These are phyloP conservation scores for Shargacucullia verbasci DNA, from an alignment of 2,888 invertebrate species.

Conservation along the genomic window DNA sequence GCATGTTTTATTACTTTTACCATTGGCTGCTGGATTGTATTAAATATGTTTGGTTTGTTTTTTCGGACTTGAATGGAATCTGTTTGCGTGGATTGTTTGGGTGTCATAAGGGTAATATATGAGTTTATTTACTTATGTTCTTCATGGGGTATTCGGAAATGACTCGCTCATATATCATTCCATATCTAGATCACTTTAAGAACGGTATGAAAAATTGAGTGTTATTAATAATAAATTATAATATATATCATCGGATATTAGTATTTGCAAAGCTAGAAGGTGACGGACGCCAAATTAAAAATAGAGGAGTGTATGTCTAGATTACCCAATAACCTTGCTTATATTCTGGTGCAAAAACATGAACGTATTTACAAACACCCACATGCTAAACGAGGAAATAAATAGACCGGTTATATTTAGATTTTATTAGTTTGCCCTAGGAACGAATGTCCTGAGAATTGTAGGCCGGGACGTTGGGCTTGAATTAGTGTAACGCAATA, in stretches of 20 bases:
- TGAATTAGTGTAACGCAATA: slow-evolving; percentile 16
- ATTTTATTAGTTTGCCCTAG: slow-evolving; percentile 42
- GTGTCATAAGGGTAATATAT: background rate
- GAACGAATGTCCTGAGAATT: slow-evolving; percentile 28
- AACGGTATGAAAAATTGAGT: too few species aligned
- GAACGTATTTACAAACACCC: slow-evolving; percentile 43
- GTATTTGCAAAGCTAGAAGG: slow-evolving; percentile 4
- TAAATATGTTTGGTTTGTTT: slow-evolving; percentile 16
- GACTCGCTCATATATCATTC: too few species aligned
- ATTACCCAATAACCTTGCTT: slow-evolving; percentile 48
- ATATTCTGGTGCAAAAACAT: slow-evolving; percentile 47
- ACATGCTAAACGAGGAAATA: slow-evolving; percentile 31
- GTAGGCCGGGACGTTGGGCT: slow-evolving; percentile 9
- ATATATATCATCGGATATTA: too few species aligned
- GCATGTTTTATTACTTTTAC: slow-evolving; percentile 47
- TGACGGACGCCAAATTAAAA: slow-evolving; percentile 30
- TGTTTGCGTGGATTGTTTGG: slow-evolving; percentile 20
- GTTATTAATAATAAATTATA: too few species aligned
- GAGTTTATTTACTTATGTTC: too few species aligned
- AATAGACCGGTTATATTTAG: slow-evolving; percentile 48
- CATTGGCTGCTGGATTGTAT: slow-evolving; percentile 29
- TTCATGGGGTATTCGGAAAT: too few species aligned
- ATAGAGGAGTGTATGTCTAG: slow-evolving; percentile 32
- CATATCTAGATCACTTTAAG: too few species aligned
- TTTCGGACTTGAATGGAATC: slow-evolving; percentile 1